phyloP scores from a whole-genome alignment of 2,888 invertebrate species.

The Cecidostiba fungosa region DNA sequence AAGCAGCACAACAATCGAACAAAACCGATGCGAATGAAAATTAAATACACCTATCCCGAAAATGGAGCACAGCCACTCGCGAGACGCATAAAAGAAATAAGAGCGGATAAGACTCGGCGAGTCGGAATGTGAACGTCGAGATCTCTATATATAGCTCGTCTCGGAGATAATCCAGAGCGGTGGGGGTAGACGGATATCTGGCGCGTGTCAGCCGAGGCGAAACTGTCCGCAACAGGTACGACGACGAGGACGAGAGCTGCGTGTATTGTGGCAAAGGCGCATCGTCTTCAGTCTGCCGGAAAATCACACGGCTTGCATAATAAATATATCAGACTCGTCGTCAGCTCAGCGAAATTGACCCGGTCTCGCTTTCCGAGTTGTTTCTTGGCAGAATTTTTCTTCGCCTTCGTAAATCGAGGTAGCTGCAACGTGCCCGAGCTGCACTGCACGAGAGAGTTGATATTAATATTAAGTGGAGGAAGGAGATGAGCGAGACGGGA shows the following conservation, averaged over 20 bases:
- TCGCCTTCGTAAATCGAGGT: constrained; percentile 18
- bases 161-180: not conserved
- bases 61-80: not conserved
- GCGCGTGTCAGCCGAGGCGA: constrained; percentile 6
- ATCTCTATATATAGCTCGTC: not conserved
- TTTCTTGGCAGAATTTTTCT: not conserved
- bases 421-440: not conserved
- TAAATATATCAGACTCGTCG: constrained; percentile 45
- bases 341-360: constrained; percentile 17
- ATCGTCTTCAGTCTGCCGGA: constrained; percentile 12
- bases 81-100: not conserved
- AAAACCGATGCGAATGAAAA: no score
- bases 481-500: not conserved
- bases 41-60: no score
- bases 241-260: constrained; percentile 12
- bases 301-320: constrained; percentile 55
- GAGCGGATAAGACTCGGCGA: constrained; percentile 15
- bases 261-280: constrained; percentile 26
- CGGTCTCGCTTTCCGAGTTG: not conserved
- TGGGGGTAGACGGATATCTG: not conserved
- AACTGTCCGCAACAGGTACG: constrained; percentile 68
- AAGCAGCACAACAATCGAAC: no score
- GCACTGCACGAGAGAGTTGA: not conserved
- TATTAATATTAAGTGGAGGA: constrained; percentile 16
- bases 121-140: not conserved